Conservation (phyloP, 2,113 vertebrate species). For the Bambusicola thoracicus region DNA sequence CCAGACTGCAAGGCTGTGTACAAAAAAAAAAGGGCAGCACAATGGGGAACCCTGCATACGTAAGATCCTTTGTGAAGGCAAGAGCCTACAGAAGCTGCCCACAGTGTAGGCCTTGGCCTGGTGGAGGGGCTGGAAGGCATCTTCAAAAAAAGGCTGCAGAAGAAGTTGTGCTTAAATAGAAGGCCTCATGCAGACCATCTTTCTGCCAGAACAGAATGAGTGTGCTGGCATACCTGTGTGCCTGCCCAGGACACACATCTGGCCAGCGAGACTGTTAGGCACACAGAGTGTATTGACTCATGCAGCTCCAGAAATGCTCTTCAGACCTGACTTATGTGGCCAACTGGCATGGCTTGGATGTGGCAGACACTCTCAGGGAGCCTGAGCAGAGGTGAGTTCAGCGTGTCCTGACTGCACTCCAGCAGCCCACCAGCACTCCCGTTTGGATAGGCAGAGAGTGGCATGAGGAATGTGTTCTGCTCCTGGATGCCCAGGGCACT, state of each 20-base stretch:
- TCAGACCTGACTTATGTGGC: not conserved
- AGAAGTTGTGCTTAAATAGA: not conserved
- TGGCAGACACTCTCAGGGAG: fast-evolving
- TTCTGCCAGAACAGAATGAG: not conserved
- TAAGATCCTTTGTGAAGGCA: not conserved
- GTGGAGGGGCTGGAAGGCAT: not conserved
- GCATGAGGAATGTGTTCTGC: not conserved
- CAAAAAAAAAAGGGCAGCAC: not conserved
- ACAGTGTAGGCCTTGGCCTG: not conserved
- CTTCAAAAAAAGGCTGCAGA: not conserved
- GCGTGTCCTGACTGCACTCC: not conserved
- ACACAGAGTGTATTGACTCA: fast-evolving
- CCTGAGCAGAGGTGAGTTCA: not conserved
- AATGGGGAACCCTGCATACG: not conserved
- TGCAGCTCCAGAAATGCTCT: not conserved
- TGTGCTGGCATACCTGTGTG: not conserved
- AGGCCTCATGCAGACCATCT: not conserved
- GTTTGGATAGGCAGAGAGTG: fast-evolving
- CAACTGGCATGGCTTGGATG: not conserved
- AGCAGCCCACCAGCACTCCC: not conserved
- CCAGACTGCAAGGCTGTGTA: not conserved
- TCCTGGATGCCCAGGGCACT: not conserved
- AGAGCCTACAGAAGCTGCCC: not conserved
- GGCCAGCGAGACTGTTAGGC: not conserved
- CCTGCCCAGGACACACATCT: fast-evolving